phyloP scores from a whole-genome alignment of 2,113 vertebrate genomes.

The Corydoras sp. region DNA sequence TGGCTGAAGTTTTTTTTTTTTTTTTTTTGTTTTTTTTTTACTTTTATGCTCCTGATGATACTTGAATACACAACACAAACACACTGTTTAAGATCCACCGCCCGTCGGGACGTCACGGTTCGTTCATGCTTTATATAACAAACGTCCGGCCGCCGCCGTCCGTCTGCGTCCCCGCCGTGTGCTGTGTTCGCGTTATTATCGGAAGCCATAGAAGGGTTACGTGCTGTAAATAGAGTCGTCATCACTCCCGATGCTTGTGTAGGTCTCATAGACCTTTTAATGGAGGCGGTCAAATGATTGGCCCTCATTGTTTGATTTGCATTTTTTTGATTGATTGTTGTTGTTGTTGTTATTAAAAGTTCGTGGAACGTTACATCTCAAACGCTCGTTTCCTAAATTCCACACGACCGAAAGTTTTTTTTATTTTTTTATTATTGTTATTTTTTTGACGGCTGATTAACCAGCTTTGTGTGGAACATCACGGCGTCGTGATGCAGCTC shows the following conservation, averaged over 20 bases:
- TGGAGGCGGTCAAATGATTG: constrained; percentile 14
- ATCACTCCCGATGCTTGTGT: constrained; percentile 62
- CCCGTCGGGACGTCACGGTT: neutral
- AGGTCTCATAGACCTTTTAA: constrained; percentile 73
- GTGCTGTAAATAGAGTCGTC: constrained; percentile 67
- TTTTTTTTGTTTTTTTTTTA: constrained; percentile 6
- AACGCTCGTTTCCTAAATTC: no score
- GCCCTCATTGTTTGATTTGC: no score
- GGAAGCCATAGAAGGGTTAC: constrained; percentile 41
- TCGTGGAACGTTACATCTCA: neutral
- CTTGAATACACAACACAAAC: constrained; percentile 37
- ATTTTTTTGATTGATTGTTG: no score
- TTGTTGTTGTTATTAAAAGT: constrained; percentile 2
- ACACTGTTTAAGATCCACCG: constrained; percentile 23
- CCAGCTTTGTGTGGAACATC: neutral
- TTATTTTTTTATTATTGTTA: no score
- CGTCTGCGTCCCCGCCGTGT: constrained; percentile 6
- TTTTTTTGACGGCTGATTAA: neutral
- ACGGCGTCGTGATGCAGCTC: constrained; percentile 23
- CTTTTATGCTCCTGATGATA: constrained; percentile 43
- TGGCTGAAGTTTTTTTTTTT: constrained; percentile 13
- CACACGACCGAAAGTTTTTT: no score
- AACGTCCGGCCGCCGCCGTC: neutral
- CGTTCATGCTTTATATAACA: constrained; percentile 1
- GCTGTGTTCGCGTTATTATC: constrained; percentile 34